Base-by-base conservation (phyloP, 2,113 vertebrate species). In the Probosciger aterrimus region DNA sequence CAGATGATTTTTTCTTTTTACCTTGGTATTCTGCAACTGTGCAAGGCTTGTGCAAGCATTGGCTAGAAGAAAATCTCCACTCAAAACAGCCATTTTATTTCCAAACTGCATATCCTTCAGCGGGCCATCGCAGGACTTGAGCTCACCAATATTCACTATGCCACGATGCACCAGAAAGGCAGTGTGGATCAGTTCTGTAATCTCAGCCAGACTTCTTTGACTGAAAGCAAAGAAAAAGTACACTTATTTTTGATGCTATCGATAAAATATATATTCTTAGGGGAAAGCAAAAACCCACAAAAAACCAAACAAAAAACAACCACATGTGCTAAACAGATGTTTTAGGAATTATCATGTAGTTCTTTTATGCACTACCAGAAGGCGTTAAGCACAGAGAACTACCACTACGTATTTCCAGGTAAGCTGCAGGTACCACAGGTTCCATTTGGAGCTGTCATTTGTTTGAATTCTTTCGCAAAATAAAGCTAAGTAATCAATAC, bases 91-190 rank as follows among this genome's bases (percentile, higher is more conserved):
- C 98, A 99, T 99, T 98, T 99, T 99, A 97, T 99, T 99, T 92
- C 99, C 99, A 98, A 99, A 99, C 79, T 99, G 97, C 99, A 99
- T 99, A 97, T 99, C 99, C 97, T 99, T 99, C 95, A 99, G 96
- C 0, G 98, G 98, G n/a, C 99, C 99, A 20, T 99, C 99, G 0
- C 99, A 99, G 35, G 98, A 97, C 10, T 98, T 99, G 97, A 99
- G 98, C 93, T 99, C 99, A 82, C 98, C 98, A 74, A 99, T 97
- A 81, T 99, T 98, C 30, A 99, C 99, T 65, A 99, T 99, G 63
- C 99, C 99, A 88, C 99, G 99, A 95, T 99, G 99, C 95, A 99
- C 99, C 91, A 99, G 98, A 95, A 99, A 99, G 37, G 99, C 99
- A 2, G 99, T 99, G 92, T 99, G 99, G 96, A 99, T 99, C 97